phyloP scores from a whole-genome alignment of 2,113 vertebrate species.

The Trichechus manatus region DNA sequence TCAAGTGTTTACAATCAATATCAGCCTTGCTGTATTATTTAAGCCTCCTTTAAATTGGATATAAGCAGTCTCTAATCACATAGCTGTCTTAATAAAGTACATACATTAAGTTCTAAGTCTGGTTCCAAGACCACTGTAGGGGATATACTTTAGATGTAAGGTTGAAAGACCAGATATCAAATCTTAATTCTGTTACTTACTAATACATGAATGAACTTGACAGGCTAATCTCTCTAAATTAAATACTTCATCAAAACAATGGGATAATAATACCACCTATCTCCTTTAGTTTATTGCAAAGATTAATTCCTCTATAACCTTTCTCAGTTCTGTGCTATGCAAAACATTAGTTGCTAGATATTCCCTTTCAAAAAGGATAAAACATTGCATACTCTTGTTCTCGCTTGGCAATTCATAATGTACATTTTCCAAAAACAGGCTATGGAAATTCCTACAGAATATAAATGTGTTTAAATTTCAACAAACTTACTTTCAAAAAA shows the following conservation, averaged over 20 bases:
- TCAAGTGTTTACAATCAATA: neutral
- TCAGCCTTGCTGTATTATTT: neutral
- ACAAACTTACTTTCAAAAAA: neutral
- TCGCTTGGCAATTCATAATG: neutral
- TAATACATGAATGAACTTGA: neutral
- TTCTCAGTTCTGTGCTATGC: neutral
- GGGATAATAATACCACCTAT: neutral
- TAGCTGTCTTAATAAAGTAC: neutral
- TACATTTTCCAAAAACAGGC: neutral
- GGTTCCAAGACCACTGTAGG: too few relatives aligned
- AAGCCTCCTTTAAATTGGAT: neutral
- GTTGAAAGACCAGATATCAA: neutral
- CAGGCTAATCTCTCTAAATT: neutral
- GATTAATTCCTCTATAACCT: neutral
- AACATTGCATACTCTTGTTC: neutral
- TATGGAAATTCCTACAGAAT: neutral
- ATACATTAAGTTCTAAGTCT: neutral
- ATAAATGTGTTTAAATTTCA: neutral
- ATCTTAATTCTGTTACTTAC: neutral
- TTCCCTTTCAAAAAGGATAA: neutral
- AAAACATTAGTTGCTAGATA: neutral
- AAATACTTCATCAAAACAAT: neutral
- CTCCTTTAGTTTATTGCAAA: neutral
- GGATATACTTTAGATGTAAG: neutral
- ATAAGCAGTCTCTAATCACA: neutral